Evolutionary conservation across 53 echinoderm and acorn worm species (phyloP), one percentile per base, ranked within the genome.

Genomic region (Pentamera pediparva): DNA sequence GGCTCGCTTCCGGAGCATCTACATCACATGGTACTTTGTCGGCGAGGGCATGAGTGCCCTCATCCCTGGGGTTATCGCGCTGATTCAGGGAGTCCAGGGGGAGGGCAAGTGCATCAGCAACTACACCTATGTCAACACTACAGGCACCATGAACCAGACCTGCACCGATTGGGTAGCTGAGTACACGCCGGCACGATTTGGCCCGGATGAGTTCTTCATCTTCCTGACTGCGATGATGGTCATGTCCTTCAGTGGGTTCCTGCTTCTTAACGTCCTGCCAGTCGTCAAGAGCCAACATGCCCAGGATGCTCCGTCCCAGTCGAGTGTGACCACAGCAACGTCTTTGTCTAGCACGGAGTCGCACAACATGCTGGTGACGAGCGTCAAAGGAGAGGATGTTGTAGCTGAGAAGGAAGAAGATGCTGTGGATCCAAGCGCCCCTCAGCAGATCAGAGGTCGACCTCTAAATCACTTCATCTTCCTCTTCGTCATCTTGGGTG

Each of bases 41-140:
- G 95, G 90, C 1, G 90, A 94, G 59, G 95, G 95, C 6, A 82
- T 90, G 45, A 94, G 95, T 58, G 81, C 95, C 5, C 76, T 94
- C 2, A 43, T 89, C 6, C 95, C 95, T 8, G 87, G 95, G 73
- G 21, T 94, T 21, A 77, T 94, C 11, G 95, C 90, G 15, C 57
- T 94, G 20, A 78, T 79, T 2, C 83, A 83, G 49, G 83, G 83
- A 28, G 83, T 83, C 4, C 59, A 77, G 24, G 57, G 69, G 32
- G 73, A 72, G 10, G 62, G 69, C 4, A 43, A 31, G 6, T 86
- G 86, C 70, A 49, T 77, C 10, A 76, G 82, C 15, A 87, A 90
- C 56, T 76, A 75, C 63, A 87, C 87, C 54, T 81, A 84, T 50
- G 60, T 39, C 19, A 72, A 78, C 24, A 37, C 4, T 0, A 63